Percentiles rank a stretch among this genome's conserved stretches.
Conservation (phyloP, 2,113 vertebrate genomes). For the Telmatochromis sp. region DNA sequence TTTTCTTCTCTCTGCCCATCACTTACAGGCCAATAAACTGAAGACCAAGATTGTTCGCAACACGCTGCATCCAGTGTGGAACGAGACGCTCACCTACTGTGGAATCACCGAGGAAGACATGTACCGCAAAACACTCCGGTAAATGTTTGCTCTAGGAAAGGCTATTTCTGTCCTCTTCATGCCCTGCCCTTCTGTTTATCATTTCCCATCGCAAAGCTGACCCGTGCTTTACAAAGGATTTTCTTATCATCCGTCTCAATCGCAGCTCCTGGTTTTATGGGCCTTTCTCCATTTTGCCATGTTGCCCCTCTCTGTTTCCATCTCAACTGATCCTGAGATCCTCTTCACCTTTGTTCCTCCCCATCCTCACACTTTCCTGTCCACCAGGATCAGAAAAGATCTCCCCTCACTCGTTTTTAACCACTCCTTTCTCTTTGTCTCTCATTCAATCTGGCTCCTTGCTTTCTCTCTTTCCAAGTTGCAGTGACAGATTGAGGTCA, state of each 20-base stretch:
- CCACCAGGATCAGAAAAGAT: constrained; percentile 6
- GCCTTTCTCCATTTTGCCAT: not conserved
- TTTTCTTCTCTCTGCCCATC: not conserved
- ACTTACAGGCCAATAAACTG: constrained; percentile 81
- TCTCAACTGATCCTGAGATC: not conserved
- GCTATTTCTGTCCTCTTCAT: constrained; percentile 5
- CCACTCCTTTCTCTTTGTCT: not conserved
- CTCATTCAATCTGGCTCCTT: not conserved
- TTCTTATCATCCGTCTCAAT: constrained; percentile 19
- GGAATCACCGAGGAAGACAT: constrained; percentile 86
- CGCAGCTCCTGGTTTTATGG: not conserved
- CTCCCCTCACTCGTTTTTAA: not conserved
- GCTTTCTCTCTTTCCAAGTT: constrained; percentile 11
- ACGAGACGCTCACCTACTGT: constrained; percentile 81
- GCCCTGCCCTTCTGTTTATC: not conserved
- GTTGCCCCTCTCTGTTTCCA: not conserved
- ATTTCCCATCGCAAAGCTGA: not conserved
- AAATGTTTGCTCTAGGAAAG: not conserved
- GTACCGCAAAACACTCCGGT: constrained; percentile 85
- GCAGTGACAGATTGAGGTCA: constrained; percentile 72
- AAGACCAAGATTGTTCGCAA: constrained; percentile 86
- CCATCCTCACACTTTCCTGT: not conserved
- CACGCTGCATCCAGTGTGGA: constrained; percentile 84
- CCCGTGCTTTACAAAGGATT: constrained; percentile 1
- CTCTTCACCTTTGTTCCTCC: not conserved